phyloP scores from a whole-genome alignment of 1,140 invertebrate species.

The Drosophila biarmipes region DNA sequence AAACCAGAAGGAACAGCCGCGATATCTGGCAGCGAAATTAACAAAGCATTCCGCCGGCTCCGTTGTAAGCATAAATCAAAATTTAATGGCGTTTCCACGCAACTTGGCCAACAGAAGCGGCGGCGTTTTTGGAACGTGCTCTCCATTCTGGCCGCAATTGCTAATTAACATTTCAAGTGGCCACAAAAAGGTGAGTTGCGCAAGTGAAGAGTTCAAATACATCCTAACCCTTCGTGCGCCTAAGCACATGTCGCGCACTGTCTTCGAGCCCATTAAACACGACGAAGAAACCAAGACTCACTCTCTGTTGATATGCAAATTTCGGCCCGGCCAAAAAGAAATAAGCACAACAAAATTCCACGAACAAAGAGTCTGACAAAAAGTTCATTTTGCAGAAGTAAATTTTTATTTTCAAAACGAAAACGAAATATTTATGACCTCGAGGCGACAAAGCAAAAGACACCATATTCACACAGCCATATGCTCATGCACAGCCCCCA shows the following conservation, averaged over 20 bases:
- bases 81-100: slow-evolving; percentile 58
- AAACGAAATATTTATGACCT: slow-evolving; percentile 75
- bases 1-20: slow-evolving; percentile 33
- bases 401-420: slow-evolving; percentile 53
- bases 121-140: slow-evolving; percentile 55
- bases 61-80: slow-evolving; percentile 68
- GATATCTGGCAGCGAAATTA: slow-evolving; percentile 7
- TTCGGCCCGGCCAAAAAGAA: slow-evolving; percentile 32
- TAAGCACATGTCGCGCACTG: slow-evolving; percentile 45
- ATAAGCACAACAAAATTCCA: slow-evolving; percentile 20
- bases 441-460: slow-evolving; percentile 63
- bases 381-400: slow-evolving; percentile 48
- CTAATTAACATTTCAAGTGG: slow-evolving; percentile 47
- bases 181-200: slow-evolving; percentile 34
- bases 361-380: slow-evolving; percentile 28
- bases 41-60: slow-evolving; percentile 45
- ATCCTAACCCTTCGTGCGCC: neutral
- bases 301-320: slow-evolving; percentile 69
- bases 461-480: slow-evolving; percentile 5
- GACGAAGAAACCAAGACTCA: slow-evolving; percentile 25
- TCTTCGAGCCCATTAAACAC: slow-evolving; percentile 18
- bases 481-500: slow-evolving; percentile 10
- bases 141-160: slow-evolving; percentile 36
- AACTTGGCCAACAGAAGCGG: slow-evolving; percentile 35
- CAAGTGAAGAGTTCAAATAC: slow-evolving; percentile 16